Conservation (phyloP, 1,140 invertebrate species). For the Zaprionus camerounensis region DNA sequence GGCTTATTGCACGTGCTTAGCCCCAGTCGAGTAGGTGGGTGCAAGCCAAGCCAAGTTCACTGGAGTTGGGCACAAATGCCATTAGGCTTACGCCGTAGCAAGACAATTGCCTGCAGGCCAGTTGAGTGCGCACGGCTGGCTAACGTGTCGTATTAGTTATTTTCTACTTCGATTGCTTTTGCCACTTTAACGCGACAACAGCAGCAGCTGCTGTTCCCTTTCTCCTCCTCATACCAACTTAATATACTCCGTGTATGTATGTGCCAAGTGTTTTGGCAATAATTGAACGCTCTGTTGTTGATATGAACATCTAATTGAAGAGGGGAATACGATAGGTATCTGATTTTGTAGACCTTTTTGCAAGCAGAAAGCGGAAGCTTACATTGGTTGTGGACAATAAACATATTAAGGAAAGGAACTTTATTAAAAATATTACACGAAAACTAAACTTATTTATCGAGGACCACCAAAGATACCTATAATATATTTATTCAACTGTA, state of each 20-base stretch:
- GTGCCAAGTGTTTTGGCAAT: constrained; percentile 72
- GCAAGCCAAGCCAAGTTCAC: constrained; percentile 6
- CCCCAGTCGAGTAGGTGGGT: constrained; percentile 30
- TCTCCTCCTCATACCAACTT: neutral
- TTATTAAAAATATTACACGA: neutral
- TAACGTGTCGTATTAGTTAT: constrained; percentile 82
- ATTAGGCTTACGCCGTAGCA: constrained; percentile 76
- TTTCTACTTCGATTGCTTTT: constrained; percentile 82
- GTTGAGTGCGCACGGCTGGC: constrained; percentile 60
- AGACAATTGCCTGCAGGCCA: constrained; percentile 80
- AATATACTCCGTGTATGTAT: constrained; percentile 10
- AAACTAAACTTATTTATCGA: neutral
- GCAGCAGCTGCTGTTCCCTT: constrained; percentile 28
- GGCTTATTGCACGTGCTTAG: constrained; percentile 81
- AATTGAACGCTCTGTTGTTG: constrained; percentile 76
- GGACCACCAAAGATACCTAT: neutral
- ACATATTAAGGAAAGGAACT: neutral
- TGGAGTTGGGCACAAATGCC: constrained; percentile 59
- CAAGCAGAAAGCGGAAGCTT: neutral
- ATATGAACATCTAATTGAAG: constrained; percentile 51
- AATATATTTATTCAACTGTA: neutral
- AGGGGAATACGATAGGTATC: neutral
- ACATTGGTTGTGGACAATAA: constrained; percentile 1
- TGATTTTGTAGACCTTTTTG: constrained; percentile 1
- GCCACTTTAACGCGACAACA: constrained; percentile 79